Conservation (phyloP, 2,797 vertebrate genomes). For the Pristis pectinata region DNA sequence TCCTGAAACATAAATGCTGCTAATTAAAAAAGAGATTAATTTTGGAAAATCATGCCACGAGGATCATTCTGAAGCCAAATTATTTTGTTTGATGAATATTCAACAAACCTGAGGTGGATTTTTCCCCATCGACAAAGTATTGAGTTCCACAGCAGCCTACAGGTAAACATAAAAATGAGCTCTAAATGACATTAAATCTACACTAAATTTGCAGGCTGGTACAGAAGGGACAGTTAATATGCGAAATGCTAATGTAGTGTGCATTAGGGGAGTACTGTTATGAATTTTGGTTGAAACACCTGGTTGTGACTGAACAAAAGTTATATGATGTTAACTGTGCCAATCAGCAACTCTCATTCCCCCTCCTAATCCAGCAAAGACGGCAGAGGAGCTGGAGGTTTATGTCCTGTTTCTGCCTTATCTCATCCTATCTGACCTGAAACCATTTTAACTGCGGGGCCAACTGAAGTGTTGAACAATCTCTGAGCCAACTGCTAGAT, state of each 20-base stretch:
- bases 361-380: background rate
- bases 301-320: background rate
- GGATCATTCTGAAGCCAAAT: slow-evolving; percentile 15
- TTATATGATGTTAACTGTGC: background rate
- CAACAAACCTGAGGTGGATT: background rate
- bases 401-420: background rate
- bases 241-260: background rate
- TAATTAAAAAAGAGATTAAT: slow-evolving; percentile 33
- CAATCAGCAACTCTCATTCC: too few species aligned
- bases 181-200: background rate
- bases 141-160: background rate
- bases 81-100: slow-evolving; percentile 15
- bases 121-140: background rate
- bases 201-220: background rate
- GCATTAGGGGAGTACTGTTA: background rate
- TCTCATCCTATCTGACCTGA: background rate
- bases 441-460: background rate
- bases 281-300: background rate
- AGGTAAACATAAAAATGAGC: background rate
- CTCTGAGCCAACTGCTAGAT: background rate
- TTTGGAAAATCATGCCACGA: slow-evolving; percentile 17
- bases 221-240: background rate
- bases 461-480: background rate
- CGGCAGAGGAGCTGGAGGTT: background rate
- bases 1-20: slow-evolving; percentile 22